Evolutionary conservation across 2,797 vertebrate species (phyloP), one percentile per base, ranked within the genome.

Genomic region (Scyliorhinus canicula): DNA sequence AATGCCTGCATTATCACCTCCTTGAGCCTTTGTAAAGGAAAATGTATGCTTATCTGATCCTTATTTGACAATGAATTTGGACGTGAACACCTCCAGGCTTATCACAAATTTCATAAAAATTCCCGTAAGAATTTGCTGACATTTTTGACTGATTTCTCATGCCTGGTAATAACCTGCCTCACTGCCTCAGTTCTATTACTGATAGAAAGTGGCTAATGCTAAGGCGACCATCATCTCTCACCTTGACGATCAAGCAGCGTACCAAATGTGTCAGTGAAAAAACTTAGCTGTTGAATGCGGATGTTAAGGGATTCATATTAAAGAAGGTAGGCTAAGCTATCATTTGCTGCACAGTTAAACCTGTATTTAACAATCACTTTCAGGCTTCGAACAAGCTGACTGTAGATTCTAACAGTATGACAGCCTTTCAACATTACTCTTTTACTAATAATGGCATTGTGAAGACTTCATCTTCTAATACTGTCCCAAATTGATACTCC

Each of bases 151-250:
- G 67, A 94, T 74, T 94, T 55, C 93, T 94, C 67, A 74, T 21
- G 67, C 93, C 93, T 94, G 67, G 67, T 94, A 94, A 94, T 94
- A 74, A 94, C 67, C 67, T 94, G 93, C 93, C 67, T 94, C 93
- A 94, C 93, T 94, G 93, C 67, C 67, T 94, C 67, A 94, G 93
- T 74, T 94, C 67, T 71, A 94, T 94, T 74, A 94, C 67, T 94
- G 67, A 94, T 50, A 74, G 93, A 52, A 94, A 69, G 93, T 52
- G 67, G 93, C 44, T 71, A 47, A 94, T 71, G 55, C 19, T 94
- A 69, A 77, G 67, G 47, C 93, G 50, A 74, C 67, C 67, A 71
- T 94, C 93, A 94, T 94, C 93, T 74, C 93, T 94, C 93, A 94
- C 93, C 93, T 94, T 94, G 67, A 52, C 74, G 67, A 94, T 69